These are phyloP conservation scores for Myotis yumanensis DNA, from an alignment of 2,113 vertebrate species.

Conservation along the genomic window DNA sequence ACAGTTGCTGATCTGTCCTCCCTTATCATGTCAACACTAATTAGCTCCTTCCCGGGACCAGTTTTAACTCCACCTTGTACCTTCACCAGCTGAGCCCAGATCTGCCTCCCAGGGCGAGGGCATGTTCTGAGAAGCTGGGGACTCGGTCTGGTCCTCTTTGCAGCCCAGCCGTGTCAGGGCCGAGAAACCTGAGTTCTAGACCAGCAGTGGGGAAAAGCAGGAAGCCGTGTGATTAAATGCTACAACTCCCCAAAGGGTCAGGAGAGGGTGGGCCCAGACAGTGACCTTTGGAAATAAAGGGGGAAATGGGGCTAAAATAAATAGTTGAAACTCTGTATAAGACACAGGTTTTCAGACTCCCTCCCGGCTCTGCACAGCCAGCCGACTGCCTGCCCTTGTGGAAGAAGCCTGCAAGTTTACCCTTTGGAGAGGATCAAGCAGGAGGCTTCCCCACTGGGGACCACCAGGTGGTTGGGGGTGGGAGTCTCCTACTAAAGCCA, in stretches of 20 bases:
- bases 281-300: neutral
- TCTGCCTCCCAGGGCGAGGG: neutral
- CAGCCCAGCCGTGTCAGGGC: neutral
- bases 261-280: too few species aligned
- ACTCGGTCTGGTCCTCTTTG: neutral
- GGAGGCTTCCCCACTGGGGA: neutral
- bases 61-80: neutral
- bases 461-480: neutral
- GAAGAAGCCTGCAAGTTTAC: neutral
- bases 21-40: neutral
- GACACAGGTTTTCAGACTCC: neutral
- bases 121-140: neutral
- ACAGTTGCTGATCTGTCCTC: neutral
- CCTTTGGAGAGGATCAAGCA: neutral
- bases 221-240: neutral
- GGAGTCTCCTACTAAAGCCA: neutral
- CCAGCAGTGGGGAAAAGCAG: neutral
- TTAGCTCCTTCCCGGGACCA: neutral
- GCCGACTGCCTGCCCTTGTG: neutral
- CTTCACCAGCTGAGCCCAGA: neutral
- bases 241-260: neutral
- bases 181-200: neutral
- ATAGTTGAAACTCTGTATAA: neutral
- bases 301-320: neutral
- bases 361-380: neutral